Evolutionary conservation across 2,888 invertebrate species (phyloP).

Genomic region (Iselma pallidipennis): DNA sequence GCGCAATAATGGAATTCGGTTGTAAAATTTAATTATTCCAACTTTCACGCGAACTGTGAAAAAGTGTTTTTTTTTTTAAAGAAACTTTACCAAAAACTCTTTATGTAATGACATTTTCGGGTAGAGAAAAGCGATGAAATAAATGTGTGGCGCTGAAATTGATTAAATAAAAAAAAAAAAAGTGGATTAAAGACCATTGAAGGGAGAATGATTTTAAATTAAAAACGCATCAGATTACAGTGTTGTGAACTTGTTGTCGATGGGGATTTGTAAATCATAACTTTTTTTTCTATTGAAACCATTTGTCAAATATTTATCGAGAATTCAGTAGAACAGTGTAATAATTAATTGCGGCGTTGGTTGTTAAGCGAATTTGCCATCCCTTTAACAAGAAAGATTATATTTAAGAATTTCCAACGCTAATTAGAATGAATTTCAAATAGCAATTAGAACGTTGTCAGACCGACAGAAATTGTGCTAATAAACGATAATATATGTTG

Average conservation of each 20-base stretch:
- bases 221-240: constrained; percentile 24
- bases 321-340: neutral
- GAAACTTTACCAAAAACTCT: neutral
- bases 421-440: neutral
- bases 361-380: neutral
- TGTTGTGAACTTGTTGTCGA: too few relatives aligned
- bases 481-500: constrained; percentile 15
- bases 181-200: constrained; percentile 9
- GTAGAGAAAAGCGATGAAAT: neutral
- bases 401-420: neutral
- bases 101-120: neutral
- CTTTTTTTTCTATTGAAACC: neutral
- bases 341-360: neutral
- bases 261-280: neutral
- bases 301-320: neutral
- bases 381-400: neutral
- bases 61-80: neutral
- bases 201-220: constrained; percentile 16
- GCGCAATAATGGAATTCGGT: constrained; percentile 16
- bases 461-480: constrained; percentile 4
- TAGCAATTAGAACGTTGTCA: neutral
- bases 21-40: constrained; percentile 23
- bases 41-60: neutral
- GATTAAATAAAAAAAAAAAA: too few relatives aligned
- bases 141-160: neutral